Conservation (phyloP, 2,797 vertebrate species). For the Pseudomugil gertrudae region DNA sequence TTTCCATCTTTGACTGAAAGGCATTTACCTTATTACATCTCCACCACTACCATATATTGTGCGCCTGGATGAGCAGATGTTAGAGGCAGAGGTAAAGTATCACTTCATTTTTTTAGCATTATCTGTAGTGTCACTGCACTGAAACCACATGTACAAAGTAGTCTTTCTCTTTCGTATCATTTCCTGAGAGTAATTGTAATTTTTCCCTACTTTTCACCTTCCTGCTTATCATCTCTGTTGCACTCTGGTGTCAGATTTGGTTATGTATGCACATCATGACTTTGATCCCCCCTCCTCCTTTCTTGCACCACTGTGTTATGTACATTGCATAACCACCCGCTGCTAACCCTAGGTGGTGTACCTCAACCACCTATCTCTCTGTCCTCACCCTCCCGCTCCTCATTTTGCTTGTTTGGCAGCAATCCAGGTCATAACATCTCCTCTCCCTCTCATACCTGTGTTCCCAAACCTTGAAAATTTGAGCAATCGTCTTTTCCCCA, state of each 20-base stretch:
- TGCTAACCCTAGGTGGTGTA: constrained; percentile 49
- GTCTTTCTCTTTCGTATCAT: constrained; percentile 30
- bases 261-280: constrained; percentile 62
- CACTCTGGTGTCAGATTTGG: constrained; percentile 54
- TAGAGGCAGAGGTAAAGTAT: constrained; percentile 38
- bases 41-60: constrained; percentile 32
- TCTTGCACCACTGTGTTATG: constrained; percentile 54
- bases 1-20: constrained; percentile 48
- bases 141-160: constrained; percentile 44
- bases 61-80: constrained; percentile 58
- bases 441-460: constrained; percentile 8
- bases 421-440: constrained; percentile 48
- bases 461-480: constrained; percentile 44
- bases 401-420: constrained; percentile 38
- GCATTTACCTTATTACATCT: constrained; percentile 61
- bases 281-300: constrained; percentile 59
- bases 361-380: constrained; percentile 30
- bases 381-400: constrained; percentile 21
- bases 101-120: constrained; percentile 18
- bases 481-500: constrained; percentile 11
- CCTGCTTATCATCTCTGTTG: constrained; percentile 48
- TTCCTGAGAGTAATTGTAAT: constrained; percentile 42
- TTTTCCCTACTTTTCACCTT: constrained; percentile 16
- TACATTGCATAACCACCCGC: constrained; percentile 73
- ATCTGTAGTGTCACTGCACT: constrained; percentile 33